A percentile compares a stretch with the other conserved stretches of the same genome.
Evolutionary conservation across 2,797 vertebrate species (phyloP).

Genomic region (Cryptoblepharus egeriae): DNA sequence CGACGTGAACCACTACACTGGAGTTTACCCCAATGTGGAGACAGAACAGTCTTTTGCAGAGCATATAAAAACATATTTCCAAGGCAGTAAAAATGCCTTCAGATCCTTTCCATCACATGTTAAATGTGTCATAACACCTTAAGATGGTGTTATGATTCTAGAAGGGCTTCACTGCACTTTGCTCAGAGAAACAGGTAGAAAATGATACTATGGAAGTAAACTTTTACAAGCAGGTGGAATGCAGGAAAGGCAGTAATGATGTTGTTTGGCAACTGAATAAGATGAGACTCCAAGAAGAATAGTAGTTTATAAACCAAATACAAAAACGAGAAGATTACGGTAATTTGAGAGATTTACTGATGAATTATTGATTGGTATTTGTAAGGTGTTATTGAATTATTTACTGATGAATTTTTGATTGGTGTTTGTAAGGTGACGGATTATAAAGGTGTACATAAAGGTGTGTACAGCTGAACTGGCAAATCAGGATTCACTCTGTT

Average conservation of each 20-base stretch:
- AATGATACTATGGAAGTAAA: too few species aligned
- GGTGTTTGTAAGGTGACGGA: not conserved
- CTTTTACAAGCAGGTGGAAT: not conserved
- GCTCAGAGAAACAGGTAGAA: not conserved
- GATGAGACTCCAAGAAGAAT: not conserved
- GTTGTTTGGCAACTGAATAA: not conserved
- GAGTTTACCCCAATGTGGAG: too few species aligned
- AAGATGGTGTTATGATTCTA: not conserved
- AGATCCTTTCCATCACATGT: not conserved
- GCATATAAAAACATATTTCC: not conserved
- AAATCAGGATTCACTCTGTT: not conserved
- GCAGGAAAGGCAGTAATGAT: not conserved
- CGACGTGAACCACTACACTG: not conserved
- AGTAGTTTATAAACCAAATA: not conserved
- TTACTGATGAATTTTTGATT: not conserved
- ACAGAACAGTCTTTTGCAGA: not conserved
- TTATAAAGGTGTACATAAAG: not conserved
- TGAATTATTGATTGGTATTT: not conserved
- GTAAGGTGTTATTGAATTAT: not conserved
- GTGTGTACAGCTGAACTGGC: not conserved
- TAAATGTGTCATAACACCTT: not conserved
- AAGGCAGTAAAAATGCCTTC: not conserved
- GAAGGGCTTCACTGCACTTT: not conserved
- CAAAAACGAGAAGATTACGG: not conserved
- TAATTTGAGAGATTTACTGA: not conserved